These are phyloP conservation scores for Lutjanus campechanus DNA, from an alignment of 2,797 vertebrate genomes.

Conservation along the genomic window DNA sequence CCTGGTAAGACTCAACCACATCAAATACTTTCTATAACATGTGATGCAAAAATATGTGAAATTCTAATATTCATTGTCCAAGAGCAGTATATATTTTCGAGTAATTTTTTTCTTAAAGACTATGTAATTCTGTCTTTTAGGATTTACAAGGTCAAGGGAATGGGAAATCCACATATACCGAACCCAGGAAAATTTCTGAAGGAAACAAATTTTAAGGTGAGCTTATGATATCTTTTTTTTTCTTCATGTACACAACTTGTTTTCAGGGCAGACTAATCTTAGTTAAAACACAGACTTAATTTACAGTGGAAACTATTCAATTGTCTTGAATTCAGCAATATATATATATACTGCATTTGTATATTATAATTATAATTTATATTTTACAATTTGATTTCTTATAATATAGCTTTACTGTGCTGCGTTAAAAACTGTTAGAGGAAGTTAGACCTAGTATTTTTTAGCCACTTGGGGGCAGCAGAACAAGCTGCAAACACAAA, in stretches of 20 bases:
- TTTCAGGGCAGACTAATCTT: not conserved
- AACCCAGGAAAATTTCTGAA: constrained; percentile 56
- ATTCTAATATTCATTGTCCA: not conserved
- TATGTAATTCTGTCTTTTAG: constrained; percentile 31
- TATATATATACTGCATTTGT: too few species aligned
- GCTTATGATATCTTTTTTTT: not conserved
- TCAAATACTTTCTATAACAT: not conserved
- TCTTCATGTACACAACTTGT: too few species aligned
- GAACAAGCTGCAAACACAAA: not conserved
- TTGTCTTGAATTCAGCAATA: too few species aligned
- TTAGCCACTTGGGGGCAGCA: not conserved
- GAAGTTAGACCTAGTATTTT: too few species aligned
- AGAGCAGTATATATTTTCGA: not conserved
- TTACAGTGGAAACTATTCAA: too few species aligned
- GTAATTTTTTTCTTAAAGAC: not conserved
- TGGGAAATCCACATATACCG: constrained; percentile 52
- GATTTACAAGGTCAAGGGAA: constrained; percentile 36
- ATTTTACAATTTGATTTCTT: too few species aligned
- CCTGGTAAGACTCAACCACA: constrained; percentile 55
- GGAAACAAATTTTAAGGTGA: constrained; percentile 54
- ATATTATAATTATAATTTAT: too few species aligned
- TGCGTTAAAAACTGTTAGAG: too few species aligned
- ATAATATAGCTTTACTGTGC: too few species aligned
- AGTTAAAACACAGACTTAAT: not conserved
- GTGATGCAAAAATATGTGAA: not conserved